These are phyloP conservation scores for Lepilemur septentrionalis DNA, from an alignment of 2,797 vertebrate species.

Conservation along the genomic window DNA sequence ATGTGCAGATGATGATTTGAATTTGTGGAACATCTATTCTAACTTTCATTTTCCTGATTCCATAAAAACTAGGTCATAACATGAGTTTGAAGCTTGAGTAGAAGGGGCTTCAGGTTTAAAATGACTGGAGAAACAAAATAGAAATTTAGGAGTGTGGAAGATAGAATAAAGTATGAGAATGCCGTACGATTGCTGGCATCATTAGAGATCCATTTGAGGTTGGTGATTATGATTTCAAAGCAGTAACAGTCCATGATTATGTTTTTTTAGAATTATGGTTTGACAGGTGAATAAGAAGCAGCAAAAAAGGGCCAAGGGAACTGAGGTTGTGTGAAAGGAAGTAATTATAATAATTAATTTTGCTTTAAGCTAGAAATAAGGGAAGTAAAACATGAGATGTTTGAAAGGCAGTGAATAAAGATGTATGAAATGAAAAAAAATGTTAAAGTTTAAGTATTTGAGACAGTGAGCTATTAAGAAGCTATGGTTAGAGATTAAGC, in stretches of 20 bases:
- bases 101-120: background rate
- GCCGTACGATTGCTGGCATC: background rate
- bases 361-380: conserved; percentile 22
- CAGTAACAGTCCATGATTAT: background rate
- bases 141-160: background rate
- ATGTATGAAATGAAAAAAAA: background rate
- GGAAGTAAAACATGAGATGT: conserved; percentile 1
- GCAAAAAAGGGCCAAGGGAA: background rate
- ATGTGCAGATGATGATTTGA: background rate
- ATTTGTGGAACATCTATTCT: background rate
- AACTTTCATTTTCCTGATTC: background rate
- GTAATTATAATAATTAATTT: conserved; percentile 50
- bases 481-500: background rate
- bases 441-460: background rate
- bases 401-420: conserved; percentile 2
- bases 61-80: background rate
- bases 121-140: background rate
- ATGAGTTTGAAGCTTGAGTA: background rate
- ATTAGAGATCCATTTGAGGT: conserved; percentile 16
- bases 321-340: conserved; percentile 7
- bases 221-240: conserved; percentile 38
- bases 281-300: conserved; percentile 39
- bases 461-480: background rate
- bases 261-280: background rate
- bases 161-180: background rate